These are phyloP conservation scores for Megamerina dolium DNA, from an alignment of 2,888 invertebrate genomes.

Conservation along the genomic window DNA sequence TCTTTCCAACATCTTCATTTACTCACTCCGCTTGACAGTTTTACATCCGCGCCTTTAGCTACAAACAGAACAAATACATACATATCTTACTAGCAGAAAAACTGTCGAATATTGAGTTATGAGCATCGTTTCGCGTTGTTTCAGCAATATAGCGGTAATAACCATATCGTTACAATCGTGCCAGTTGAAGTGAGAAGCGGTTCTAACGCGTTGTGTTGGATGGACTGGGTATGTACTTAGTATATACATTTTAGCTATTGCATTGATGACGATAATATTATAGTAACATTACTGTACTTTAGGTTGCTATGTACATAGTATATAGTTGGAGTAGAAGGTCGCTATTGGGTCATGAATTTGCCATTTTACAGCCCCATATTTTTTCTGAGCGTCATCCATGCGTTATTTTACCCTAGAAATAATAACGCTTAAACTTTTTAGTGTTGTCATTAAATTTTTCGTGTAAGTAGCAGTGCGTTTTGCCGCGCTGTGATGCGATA, in stretches of 20 bases:
- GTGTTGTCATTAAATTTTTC: conserved; percentile 50
- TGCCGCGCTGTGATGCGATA: no score
- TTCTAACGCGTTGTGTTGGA: not conserved
- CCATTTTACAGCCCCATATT: conserved; percentile 50
- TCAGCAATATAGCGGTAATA: conserved; percentile 44
- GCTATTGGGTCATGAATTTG: conserved; percentile 47
- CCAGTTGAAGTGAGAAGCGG: no score
- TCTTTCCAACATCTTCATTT: no score
- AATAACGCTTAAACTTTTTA: conserved; percentile 50
- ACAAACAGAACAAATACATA: conserved; percentile 14
- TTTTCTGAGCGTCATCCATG: conserved; percentile 24
- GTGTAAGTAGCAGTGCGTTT: conserved; percentile 36
- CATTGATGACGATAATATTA: not conserved
- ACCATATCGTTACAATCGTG: conserved; percentile 21
- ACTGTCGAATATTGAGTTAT: conserved; percentile 45
- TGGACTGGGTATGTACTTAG: not conserved
- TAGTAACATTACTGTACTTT: not conserved
- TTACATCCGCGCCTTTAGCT: conserved; percentile 5
- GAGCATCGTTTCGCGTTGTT: conserved; percentile 39
- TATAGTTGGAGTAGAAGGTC: conserved; percentile 24
- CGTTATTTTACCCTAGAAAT: conserved; percentile 45
- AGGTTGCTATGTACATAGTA: not conserved
- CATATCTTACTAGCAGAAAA: conserved; percentile 29
- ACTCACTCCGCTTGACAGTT: no score
- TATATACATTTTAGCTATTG: not conserved